Evolutionary conservation across 1,140 invertebrate genomes (phyloP), one percentile per base, ranked within the genome.

Genomic region (Anastatus disparis): DNA sequence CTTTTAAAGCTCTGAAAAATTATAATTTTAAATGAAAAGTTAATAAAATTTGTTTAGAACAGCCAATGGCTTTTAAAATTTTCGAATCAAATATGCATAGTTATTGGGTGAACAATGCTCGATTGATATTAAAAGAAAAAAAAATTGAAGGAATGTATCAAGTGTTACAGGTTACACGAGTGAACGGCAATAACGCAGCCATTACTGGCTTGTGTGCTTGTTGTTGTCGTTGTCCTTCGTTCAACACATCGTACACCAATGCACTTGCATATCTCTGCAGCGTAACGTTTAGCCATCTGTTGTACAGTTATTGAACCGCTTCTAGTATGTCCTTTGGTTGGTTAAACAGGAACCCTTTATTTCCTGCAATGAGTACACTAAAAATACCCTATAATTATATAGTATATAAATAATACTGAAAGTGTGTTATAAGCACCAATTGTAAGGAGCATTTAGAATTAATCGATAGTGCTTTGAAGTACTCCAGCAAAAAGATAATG

Each of bases 191-290:
- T 56, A 64, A 48, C 48, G 52, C 27, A 58, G 27, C 61, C 61
- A 70, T 70, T 64, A 70, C 68, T 70, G 68, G 15, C 27, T 64
- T 27, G 8, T 29, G 20, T 20, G n/a, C 22, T n/a, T n/a, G n/a
- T n/a, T n/a, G n/a, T n/a, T n/a, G n/a, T 64, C 48, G 27, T 48
- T 42, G 61, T 70, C 31, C 40, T 70, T 70, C 42, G 20, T 58
- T 26, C 35, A 56, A 48, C 52, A 64, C 67, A 27, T 24, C 42
- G n/a, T n/a, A n/a, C n/a, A n/a, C n/a, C n/a, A n/a, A 8, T 52
- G n/a, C 44, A 20, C 44, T 58, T 26, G 52, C 22, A 12, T 15
- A 27, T 35, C 15, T n/a, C 13, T 4, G 8, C 9, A 61, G 12
- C 24, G 15, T 7, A 17, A 26, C 13, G 3, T 0, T 38, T 22